Evolutionary conservation across 2,113 vertebrate genomes (phyloP), one percentile per base, ranked within the genome.

Genomic region (Sorex araneus): DNA sequence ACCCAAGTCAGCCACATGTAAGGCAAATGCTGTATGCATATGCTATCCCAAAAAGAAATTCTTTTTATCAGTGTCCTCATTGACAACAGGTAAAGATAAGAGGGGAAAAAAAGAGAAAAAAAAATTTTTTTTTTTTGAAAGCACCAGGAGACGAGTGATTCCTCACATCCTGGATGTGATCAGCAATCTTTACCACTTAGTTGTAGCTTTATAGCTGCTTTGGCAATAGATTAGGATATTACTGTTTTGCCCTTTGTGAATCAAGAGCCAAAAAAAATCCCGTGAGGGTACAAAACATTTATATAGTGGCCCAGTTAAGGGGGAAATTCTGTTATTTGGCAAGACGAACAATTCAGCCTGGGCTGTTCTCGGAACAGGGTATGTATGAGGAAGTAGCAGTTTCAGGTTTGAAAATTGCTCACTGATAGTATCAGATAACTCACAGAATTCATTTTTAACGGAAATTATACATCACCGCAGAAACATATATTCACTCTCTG

Each of bases 61-160:
- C 23, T 23, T 28, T 28, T 21, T 23, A 78, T 66, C 30, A 69
- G 73, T 67, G 19, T 50, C 32, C 2, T 8, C 1, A 1, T 34
- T 79, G n/a, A 74, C 94, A 80, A 89, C 69, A 77, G 27, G 32
- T 57, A 78, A 54, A 77, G 12, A 86, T 32, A 50, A 74, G 79
- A 84, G 76, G 32, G 73, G 90, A 93, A 66, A 75, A 60, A 50
- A 74, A 60, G 34, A 70, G 54, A 54, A 50, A 57, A 34, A 23
- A 5, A 21, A 60, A 2, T 23, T 60, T 60, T 60, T 57, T 25
- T 74, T 45, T 45, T 91, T 79, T n/a, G n/a, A n/a, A n/a, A n/a
- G n/a, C n/a, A n/a, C n/a, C n/a, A n/a, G n/a, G n/a, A n/a, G n/a
- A n/a, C n/a, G n/a, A n/a, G n/a, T n/a, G n/a, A n/a, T n/a, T n/a